These are phyloP conservation scores for Chesias legatella DNA, from an alignment of 2,888 invertebrate species.

Conservation along the genomic window DNA sequence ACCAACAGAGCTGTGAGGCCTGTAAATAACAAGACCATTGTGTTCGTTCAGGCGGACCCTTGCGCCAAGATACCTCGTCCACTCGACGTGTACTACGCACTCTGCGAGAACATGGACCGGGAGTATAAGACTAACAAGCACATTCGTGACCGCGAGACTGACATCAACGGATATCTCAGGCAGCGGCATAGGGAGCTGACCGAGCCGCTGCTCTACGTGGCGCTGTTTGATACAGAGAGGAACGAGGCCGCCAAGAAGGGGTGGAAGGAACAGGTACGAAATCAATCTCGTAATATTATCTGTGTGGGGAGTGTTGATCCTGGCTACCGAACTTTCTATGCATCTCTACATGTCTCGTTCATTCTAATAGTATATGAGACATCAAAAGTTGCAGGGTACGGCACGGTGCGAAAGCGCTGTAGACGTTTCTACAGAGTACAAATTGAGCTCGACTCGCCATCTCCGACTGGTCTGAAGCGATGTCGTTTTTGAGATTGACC, in stretches of 20 bases:
- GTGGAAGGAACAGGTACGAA: slow-evolving; percentile 69
- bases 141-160: slow-evolving; percentile 69
- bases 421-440: too few species aligned
- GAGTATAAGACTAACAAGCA: slow-evolving; percentile 81
- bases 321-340: too few species aligned
- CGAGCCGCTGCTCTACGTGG: slow-evolving; percentile 64
- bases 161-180: slow-evolving; percentile 62
- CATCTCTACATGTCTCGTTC: too few species aligned
- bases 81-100: slow-evolving; percentile 82
- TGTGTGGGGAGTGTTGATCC: too few species aligned
- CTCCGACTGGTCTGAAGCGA: too few species aligned
- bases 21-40: too few species aligned
- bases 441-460: too few species aligned
- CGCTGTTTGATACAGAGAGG: slow-evolving; percentile 77
- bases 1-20: too few species aligned
- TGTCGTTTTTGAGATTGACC: too few species aligned
- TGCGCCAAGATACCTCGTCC: slow-evolving; percentile 79
- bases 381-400: too few species aligned
- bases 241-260: slow-evolving; percentile 72
- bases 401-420: too few species aligned
- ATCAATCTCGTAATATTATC: background rate
- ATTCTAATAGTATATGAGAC: too few species aligned
- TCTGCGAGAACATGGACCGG: slow-evolving; percentile 81
- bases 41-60: slow-evolving; percentile 86
- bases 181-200: slow-evolving; percentile 64